Evolutionary conservation across 2,113 vertebrate genomes (phyloP), one percentile per base, ranked within the genome.

Genomic region (Micronycteris hirsuta): DNA sequence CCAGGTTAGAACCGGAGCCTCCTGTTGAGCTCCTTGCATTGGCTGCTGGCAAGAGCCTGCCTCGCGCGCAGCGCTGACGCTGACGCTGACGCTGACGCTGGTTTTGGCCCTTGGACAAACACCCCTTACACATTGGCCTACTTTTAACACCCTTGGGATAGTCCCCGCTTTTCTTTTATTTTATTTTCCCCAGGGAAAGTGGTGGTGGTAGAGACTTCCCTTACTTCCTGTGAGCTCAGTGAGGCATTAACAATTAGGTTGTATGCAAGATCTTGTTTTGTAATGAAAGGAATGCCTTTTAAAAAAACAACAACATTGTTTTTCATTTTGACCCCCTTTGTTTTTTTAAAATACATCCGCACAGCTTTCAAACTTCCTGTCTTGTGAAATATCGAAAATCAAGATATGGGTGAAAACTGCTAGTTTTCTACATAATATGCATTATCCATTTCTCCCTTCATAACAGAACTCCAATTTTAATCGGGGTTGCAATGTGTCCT

Each of bases 381-480:
- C 38, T 74, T 76, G 22, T 16, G 17, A 41, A 47, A 26, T 87
- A 84, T 54, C 33, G 93, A 76, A 94, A 52, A 85, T 76, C 33
- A 90, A 90, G 38, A 26, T 61, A 15, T 63, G 45, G 7, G 33
- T 33, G 68, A 77, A 77, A 52, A 78, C 19, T 82, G 63, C 36
- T 54, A 15, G 1, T 65, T 56, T 92, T 56, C 38, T 31, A 7
- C 38, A 70, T 74, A 54, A 45, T 63, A 52, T 38, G 9, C 33
- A 41, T 24, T 38, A 54, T 85, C 41, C 2, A 56, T 65, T 84
- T 73, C 4, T 71, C 10, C 38, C 47, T 83, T 73, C 71, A 54
- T 78, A 86, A 22, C 0, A 58, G 8, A 28, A 56, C 19, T 14
- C 41, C 1, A 2, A 12, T 83, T 93, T 87, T 93, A 88, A 33